Conservation (phyloP, 2,888 invertebrate species). For the Agriopis marginaria region DNA sequence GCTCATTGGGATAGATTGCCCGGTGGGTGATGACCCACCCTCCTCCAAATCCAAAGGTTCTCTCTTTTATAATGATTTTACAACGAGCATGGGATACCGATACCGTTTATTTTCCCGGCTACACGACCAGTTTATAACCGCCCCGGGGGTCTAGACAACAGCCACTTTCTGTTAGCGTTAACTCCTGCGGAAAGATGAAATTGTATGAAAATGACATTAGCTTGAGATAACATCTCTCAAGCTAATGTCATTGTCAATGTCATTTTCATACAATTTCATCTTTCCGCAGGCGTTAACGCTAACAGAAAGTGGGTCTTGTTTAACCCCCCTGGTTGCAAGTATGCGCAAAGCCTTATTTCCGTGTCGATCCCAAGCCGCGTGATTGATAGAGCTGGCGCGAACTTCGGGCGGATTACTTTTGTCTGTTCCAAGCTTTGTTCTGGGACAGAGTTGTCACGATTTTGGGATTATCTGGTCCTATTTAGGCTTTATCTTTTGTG, state of each 20-base stretch:
- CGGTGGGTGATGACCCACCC: no score
- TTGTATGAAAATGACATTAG: no score
- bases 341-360: constrained; percentile 52
- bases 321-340: background rate
- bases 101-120: background rate
- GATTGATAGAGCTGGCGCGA: constrained; percentile 78
- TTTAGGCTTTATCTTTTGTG: constrained; percentile 10
- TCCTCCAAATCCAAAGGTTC: no score
- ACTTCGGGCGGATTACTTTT: constrained; percentile 72
- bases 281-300: no score
- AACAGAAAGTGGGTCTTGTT: no score
- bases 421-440: constrained; percentile 58
- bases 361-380: constrained; percentile 51
- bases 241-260: no score
- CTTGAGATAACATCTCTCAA: no score
- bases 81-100: background rate
- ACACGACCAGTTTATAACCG: background rate
- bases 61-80: background rate
- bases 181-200: no score
- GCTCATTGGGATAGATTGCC: no score
- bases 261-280: no score
- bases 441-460: constrained; percentile 39
- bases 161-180: no score
- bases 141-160: no score
- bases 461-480: constrained; percentile 15